Evolutionary conservation across 2,888 invertebrate genomes (phyloP), one percentile per base, ranked within the genome.

Genomic region (Actias luna): DNA sequence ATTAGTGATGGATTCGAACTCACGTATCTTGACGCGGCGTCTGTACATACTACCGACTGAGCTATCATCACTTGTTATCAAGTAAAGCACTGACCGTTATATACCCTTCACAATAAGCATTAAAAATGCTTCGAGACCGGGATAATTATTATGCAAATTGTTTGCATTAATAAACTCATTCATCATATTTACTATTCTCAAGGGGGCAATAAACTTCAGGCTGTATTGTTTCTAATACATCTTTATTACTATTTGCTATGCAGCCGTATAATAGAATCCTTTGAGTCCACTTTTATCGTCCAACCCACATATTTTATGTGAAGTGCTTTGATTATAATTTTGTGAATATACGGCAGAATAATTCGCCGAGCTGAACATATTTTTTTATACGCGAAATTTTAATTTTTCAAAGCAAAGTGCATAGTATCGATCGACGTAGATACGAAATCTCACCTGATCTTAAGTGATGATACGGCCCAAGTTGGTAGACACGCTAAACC

Each of bases 201-300:
- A 61, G 27, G 22, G 2, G 29, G 14, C 57, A 39, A 65, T 29
- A 71, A 62, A 18, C 58, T 63, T 58, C 60, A 64, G 25, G 39
- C 59, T 46, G 52, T 62, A 60, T 52, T 35, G 52, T 35, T 55
- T 55, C 27, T 60, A 52, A 60, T 60, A 71, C 71, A 62, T 60
- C 58, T 67, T 68, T 67, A 72, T 69, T 59, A 67, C 68, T 60
- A 55, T 65, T 68, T 63, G 64, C 59, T 63, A 68, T 68, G 69
- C 67, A 64, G 67, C 68, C 65, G 70, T 61, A 39, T 60, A 68
- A 65, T 67, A 62, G 66, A 62, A 70, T 69, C 70, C 69, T 73
- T 69, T 61, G 71, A 70, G 73, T 68, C 65, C 62, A 55, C 60
- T 73, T 77, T 77, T 73, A 76, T 71, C 62, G 61, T 27, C 57